phyloP scores from a whole-genome alignment of 2,888 invertebrate genomes.

The Nebria salina region DNA sequence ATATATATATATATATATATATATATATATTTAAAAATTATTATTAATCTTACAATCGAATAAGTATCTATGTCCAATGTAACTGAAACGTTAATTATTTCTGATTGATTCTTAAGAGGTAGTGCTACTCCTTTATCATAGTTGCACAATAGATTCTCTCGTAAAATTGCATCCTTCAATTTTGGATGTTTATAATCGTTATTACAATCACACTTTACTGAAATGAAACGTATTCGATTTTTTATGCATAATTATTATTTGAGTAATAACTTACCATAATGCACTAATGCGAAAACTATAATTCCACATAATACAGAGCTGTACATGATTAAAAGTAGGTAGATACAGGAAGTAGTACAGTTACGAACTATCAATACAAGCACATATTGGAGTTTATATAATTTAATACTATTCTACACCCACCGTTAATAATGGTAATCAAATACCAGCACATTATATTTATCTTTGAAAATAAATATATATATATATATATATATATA shows the following conservation, averaged over 20 bases:
- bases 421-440: background rate
- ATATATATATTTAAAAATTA: slow-evolving; percentile 7
- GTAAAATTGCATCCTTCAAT: background rate
- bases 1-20: background rate
- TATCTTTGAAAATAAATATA: no score
- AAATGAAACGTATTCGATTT: background rate
- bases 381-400: background rate
- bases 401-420: background rate
- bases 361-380: background rate
- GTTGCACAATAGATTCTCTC: slow-evolving; percentile 29
- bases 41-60: background rate
- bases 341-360: background rate
- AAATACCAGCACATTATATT: background rate
- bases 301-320: background rate
- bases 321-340: background rate
- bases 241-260: background rate
- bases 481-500: no score
- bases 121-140: slow-evolving; percentile 29
- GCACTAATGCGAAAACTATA: background rate
- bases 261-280: background rate
- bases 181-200: background rate
- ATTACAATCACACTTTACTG: slow-evolving; percentile 1
- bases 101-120: slow-evolving; percentile 23
- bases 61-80: slow-evolving; percentile 7
- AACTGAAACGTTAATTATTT: slow-evolving; percentile 8